A percentile compares a stretch with the other conserved stretches of the same genome.
These are phyloP conservation scores for Arbacia lixula DNA, from an alignment of 53 echinoderm and acorn worm species.

Conservation along the genomic window DNA sequence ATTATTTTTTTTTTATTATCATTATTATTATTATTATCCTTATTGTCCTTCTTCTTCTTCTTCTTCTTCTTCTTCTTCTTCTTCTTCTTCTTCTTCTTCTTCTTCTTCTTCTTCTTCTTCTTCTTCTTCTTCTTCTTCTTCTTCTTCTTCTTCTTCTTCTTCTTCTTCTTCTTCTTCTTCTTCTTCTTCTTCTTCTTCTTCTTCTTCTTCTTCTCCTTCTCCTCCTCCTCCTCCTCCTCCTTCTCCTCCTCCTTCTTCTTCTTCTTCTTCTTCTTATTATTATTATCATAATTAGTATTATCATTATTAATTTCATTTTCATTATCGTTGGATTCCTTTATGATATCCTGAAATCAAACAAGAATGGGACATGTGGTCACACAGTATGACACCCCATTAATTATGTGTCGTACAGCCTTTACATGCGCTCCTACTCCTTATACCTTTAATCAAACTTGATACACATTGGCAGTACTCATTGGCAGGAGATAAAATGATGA, in stretches of 20 bases:
- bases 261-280: neutral
- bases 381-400: too few relatives aligned
- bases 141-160: neutral
- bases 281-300: neutral
- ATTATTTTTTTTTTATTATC: neutral
- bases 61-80: neutral
- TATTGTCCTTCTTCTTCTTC: neutral
- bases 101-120: neutral
- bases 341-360: too few relatives aligned
- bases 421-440: too few relatives aligned
- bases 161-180: neutral
- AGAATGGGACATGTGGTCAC: too few relatives aligned
- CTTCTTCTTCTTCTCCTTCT: neutral
- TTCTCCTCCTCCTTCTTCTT: neutral
- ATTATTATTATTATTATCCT: neutral
- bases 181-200: neutral
- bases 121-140: neutral
- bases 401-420: too few relatives aligned
- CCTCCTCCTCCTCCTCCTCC: neutral
- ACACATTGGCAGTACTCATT: too few relatives aligned
- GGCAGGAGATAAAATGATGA: too few relatives aligned
- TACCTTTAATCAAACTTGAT: too few relatives aligned
- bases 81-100: constrained; percentile 2
- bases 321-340: too few relatives aligned
- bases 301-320: neutral